Percentiles rank a stretch among this genome's conserved stretches.
phyloP scores from a whole-genome alignment of 2,888 invertebrate genomes.

The Cantharis lateralis region DNA sequence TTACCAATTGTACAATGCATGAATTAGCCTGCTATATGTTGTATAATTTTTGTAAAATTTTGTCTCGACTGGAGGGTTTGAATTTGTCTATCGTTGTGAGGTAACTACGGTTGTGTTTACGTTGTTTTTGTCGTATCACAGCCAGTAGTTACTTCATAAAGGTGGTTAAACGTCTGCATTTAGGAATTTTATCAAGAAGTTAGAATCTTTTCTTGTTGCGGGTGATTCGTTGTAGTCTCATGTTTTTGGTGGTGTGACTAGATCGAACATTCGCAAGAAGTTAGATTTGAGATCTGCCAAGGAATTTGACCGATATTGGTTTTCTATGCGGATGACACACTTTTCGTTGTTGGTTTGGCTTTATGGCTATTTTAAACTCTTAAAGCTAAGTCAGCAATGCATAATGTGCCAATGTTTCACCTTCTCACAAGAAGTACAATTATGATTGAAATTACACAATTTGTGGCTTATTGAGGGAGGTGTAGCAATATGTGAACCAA shows the following conservation, averaged over 20 bases:
- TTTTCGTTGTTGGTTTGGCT: constrained; percentile 52
- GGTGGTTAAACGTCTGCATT: constrained; percentile 12
- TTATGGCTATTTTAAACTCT: constrained; percentile 44
- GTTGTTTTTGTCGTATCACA: constrained; percentile 52
- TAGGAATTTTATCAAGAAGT: not conserved
- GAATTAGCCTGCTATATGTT: constrained; percentile 13
- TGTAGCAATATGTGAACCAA: not conserved
- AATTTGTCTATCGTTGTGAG: constrained; percentile 39
- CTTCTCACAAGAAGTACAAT: not conserved
- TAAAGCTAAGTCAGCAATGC: constrained; percentile 57
- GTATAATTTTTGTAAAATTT: constrained; percentile 9
- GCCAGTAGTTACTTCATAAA: constrained; percentile 54
- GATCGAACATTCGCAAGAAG: constrained; percentile 56
- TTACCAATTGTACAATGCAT: constrained; percentile 42
- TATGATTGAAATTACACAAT: not conserved
- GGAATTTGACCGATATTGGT: not conserved
- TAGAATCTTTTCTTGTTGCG: constrained; percentile 46
- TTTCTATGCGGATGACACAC: constrained; percentile 32
- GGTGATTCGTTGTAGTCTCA: constrained; percentile 52
- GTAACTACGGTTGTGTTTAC: constrained; percentile 54
- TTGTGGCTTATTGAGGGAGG: not conserved
- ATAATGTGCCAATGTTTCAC: constrained; percentile 36
- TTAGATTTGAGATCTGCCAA: constrained; percentile 32
- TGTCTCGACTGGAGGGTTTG: not conserved
- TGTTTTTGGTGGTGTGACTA: constrained; percentile 50